Percentiles rank a stretch among this genome's conserved stretches.
These are phyloP conservation scores for Hirundo rustica DNA, from an alignment of 2,797 vertebrate species.

Conservation along the genomic window DNA sequence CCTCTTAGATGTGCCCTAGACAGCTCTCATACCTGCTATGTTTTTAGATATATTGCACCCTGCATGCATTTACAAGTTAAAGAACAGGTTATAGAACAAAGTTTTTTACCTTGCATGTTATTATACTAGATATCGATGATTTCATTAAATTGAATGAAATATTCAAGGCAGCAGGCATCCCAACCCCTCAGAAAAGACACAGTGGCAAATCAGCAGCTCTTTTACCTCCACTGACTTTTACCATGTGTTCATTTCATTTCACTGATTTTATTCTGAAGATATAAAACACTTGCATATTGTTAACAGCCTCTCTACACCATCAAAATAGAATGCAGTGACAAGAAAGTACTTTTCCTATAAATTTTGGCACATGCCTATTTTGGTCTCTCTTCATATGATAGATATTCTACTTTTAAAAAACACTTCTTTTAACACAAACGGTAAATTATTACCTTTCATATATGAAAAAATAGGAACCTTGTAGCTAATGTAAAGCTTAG, in stretches of 20 bases:
- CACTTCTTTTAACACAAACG: not conserved
- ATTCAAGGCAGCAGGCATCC: conserved; percentile 18
- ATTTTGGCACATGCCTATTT: not conserved
- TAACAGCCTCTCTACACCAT: conserved; percentile 4
- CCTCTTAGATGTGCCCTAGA: not conserved
- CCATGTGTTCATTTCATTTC: conserved; percentile 49
- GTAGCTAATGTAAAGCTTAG: not conserved
- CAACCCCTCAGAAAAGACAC: conserved; percentile 45
- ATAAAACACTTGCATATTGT: conserved; percentile 46
- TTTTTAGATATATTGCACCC: conserved; percentile 27
- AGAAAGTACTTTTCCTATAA: conserved; percentile 16
- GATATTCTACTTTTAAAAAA: conserved; percentile 19
- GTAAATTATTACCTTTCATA: not conserved
- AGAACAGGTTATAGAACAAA: conserved; percentile 17
- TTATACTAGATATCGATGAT: not conserved
- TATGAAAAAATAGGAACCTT: not conserved
- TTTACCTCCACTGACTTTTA: conserved; percentile 39
- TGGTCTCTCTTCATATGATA: not conserved
- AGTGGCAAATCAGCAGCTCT: conserved; percentile 45
- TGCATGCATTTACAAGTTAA: not conserved
- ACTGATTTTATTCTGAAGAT: conserved; percentile 55
- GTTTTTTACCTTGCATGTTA: not conserved
- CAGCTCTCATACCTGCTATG: not conserved
- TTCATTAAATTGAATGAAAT: conserved; percentile 55
- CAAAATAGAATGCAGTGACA: conserved; percentile 29